phyloP scores from a whole-genome alignment of 2,113 vertebrate species.

The Ciconia maguari region DNA sequence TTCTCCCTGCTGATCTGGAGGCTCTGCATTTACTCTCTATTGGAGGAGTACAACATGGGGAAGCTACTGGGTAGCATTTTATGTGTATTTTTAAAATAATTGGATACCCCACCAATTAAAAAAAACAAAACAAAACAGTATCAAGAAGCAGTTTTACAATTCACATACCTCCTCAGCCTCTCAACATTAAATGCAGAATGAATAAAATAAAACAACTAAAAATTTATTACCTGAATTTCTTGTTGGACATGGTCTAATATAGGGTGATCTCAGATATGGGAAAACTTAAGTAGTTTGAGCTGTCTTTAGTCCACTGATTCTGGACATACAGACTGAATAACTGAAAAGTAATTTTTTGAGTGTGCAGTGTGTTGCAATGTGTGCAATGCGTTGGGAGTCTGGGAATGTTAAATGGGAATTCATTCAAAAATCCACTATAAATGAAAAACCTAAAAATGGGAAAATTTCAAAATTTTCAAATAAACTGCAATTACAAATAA shows the following conservation, averaged over 20 bases:
- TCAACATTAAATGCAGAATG: background rate
- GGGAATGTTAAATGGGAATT: background rate
- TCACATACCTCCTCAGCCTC: background rate
- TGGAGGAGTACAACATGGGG: background rate
- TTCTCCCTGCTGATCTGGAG: background rate
- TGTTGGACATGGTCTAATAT: accelerated
- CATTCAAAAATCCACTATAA: background rate
- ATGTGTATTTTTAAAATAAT: background rate
- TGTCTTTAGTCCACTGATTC: background rate
- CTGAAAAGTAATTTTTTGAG: background rate
- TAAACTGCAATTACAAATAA: background rate
- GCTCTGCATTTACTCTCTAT: background rate
- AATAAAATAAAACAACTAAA: background rate
- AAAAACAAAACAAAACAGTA: background rate
- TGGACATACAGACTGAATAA: background rate
- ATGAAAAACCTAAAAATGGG: background rate
- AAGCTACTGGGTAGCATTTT: background rate
- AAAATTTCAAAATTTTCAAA: background rate
- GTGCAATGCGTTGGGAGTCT: background rate
- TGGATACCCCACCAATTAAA: accelerated
- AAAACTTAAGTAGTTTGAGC: background rate
- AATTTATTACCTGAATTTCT: background rate
- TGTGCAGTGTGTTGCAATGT: background rate
- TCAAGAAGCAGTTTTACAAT: background rate
- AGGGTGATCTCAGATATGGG: background rate